Evolutionary conservation across 2,113 vertebrate genomes (phyloP).

Genomic region (Mesoclemmys tuberculata): DNA sequence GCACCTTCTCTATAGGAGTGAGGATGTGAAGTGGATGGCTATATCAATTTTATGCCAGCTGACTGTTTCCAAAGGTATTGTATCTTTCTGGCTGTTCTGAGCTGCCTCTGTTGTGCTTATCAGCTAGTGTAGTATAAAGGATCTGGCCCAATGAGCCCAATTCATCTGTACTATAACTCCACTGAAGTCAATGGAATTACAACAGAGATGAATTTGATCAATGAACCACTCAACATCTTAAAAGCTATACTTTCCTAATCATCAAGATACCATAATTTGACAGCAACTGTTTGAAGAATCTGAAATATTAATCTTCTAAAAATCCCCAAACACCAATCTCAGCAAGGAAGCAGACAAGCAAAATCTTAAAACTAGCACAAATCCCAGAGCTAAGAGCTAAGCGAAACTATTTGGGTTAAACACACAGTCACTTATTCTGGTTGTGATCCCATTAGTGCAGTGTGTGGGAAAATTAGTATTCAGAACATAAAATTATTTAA

Average conservation of each 20-base stretch:
- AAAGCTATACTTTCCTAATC: not conserved
- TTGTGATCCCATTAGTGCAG: conserved; percentile 15
- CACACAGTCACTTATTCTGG: conserved; percentile 31
- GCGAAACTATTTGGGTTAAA: conserved; percentile 8
- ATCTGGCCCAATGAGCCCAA: not conserved
- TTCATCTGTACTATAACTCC: fast-evolving
- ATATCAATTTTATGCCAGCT: not conserved
- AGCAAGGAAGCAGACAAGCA: not conserved
- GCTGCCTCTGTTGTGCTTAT: not conserved
- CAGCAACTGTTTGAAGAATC: fast-evolving
- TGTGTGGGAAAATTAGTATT: conserved; percentile 15
- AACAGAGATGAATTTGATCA: not conserved
- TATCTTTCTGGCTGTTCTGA: not conserved
- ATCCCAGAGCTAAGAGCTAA: conserved; percentile 4
- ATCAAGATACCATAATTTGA: not conserved
- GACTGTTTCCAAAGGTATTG: not conserved
- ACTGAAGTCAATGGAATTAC: not conserved
- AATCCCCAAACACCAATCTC: not conserved
- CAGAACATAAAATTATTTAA: conserved; percentile 26
- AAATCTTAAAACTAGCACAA: conserved; percentile 16
- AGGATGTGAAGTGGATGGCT: not conserved
- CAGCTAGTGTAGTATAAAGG: not conserved
- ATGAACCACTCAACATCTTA: not conserved
- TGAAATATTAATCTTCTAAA: not conserved
- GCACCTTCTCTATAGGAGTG: not conserved